phyloP scores from a whole-genome alignment of 2,113 vertebrate species.

The Petrocephalus zakoni region DNA sequence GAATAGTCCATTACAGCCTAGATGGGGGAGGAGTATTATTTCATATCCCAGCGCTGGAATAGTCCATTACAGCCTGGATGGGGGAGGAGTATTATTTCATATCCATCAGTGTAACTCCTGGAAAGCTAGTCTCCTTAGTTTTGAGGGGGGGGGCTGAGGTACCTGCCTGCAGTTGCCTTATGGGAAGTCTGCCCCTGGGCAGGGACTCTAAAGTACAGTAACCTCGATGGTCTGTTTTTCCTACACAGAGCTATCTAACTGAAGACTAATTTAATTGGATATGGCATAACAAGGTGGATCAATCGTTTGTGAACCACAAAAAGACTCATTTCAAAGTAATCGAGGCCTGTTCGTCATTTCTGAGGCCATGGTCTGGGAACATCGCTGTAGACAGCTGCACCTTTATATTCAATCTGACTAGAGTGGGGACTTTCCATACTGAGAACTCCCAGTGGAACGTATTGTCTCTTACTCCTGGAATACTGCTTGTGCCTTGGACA shows the following conservation, averaged over 20 bases:
- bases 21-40: background rate
- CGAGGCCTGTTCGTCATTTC: background rate
- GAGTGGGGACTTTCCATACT: constrained; percentile 1
- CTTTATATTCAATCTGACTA: background rate
- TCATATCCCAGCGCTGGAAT: background rate
- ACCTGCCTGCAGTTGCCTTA: background rate
- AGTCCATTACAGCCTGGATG: background rate
- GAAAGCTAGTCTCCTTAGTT: background rate
- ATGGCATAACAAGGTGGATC: background rate
- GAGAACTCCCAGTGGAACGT: background rate
- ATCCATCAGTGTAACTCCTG: background rate
- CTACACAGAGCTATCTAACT: background rate
- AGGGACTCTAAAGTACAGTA: background rate
- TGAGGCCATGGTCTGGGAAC: background rate
- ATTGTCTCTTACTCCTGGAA: background rate
- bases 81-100: background rate
- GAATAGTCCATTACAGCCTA: background rate
- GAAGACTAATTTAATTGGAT: background rate
- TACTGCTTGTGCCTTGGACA: background rate
- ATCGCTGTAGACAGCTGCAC: background rate
- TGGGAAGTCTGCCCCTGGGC: background rate
- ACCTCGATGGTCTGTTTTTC: background rate
- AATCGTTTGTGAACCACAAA: background rate
- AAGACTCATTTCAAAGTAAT: background rate
- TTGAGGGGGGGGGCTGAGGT: background rate